phyloP scores from a whole-genome alignment of 2,113 vertebrate genomes.

The Sturnira hondurensis region DNA sequence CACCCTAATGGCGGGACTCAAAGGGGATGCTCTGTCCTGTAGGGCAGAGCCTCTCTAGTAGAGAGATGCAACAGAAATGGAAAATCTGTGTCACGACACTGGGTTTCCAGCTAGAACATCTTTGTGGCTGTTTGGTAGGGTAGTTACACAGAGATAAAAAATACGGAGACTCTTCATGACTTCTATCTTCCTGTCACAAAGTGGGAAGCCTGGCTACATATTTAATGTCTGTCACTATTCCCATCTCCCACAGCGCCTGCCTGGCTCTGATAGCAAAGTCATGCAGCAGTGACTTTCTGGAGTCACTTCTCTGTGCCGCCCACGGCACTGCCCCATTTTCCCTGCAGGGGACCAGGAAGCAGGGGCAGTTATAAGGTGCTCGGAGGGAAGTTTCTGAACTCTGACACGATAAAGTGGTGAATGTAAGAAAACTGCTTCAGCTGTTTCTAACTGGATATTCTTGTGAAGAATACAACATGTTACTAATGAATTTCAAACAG shows the following conservation, averaged over 20 bases:
- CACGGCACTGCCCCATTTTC: background rate
- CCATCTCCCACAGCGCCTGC: background rate
- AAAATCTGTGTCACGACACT: background rate
- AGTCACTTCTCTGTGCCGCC: background rate
- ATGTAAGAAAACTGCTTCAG: background rate
- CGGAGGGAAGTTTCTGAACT: background rate
- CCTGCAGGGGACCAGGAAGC: background rate
- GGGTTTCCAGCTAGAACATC: background rate
- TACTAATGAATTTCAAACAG: background rate
- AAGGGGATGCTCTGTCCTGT: background rate
- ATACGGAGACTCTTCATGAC: background rate
- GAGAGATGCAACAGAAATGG: background rate
- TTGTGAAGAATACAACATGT: background rate
- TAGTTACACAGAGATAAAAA: background rate
- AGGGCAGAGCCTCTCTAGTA: background rate
- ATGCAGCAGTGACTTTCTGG: background rate
- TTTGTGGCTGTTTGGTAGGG: background rate
- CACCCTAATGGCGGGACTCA: background rate
- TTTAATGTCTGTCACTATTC: background rate
- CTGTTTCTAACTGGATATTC: background rate
- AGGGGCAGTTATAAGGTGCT: background rate
- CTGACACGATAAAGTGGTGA: background rate
- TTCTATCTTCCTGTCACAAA: background rate
- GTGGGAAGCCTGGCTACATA: background rate
- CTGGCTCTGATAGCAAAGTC: constrained; percentile 13